Evolutionary conservation across 2,888 invertebrate genomes (phyloP).

Genomic region (Catocala sponsa): DNA sequence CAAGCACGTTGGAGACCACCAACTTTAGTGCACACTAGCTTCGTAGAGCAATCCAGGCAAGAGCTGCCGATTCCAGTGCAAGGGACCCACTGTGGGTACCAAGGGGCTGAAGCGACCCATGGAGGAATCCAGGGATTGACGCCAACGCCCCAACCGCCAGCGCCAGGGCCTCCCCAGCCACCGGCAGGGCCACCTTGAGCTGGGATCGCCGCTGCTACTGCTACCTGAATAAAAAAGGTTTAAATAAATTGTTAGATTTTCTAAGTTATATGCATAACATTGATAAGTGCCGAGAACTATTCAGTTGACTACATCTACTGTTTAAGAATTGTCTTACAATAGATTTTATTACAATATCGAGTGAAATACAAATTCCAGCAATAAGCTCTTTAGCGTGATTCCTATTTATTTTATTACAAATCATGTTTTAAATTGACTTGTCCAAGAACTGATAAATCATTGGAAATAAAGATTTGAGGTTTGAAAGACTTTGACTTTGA

Average conservation of each 20-base stretch:
- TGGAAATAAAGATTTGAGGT: no score
- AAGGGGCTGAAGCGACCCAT: slow-evolving; percentile 75
- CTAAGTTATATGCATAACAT: no score
- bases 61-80: slow-evolving; percentile 71
- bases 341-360: no score
- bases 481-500: no score
- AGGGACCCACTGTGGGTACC: slow-evolving; percentile 77
- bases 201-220: slow-evolving; percentile 68
- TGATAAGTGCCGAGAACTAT: no score
- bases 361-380: no score
- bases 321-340: no score
- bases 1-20: slow-evolving; percentile 74
- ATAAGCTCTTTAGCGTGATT: no score
- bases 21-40: slow-evolving; percentile 75
- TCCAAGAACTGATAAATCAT: no score
- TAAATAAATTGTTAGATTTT: neutral
- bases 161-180: slow-evolving; percentile 18
- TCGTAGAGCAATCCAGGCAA: slow-evolving; percentile 76
- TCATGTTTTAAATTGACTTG: no score
- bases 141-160: slow-evolving; percentile 27
- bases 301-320: no score
- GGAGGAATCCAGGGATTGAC: slow-evolving; percentile 77
- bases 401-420: no score
- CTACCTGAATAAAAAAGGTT: slow-evolving; percentile 57
- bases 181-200: slow-evolving; percentile 40